Base-by-base conservation (phyloP, 2,113 vertebrate species). In the Myotis davidii region DNA sequence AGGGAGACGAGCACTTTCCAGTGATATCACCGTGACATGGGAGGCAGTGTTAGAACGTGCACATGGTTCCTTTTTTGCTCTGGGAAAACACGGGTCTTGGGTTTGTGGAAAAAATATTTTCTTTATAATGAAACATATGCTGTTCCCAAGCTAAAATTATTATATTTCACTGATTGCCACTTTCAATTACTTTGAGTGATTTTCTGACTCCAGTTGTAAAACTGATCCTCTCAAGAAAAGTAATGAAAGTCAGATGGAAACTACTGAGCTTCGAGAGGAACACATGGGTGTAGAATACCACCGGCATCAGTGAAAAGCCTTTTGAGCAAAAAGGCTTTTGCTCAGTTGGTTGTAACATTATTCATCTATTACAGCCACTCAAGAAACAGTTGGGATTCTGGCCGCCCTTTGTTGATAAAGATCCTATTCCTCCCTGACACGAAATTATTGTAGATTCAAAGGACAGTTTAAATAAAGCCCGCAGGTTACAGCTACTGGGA, bases 121-220 rank as follows among this genome's bases (percentile, higher is more conserved):
- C 52, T 88, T 95, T 92, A 83, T 45, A 90, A 86, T 61, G 72
- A 87, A 94, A 91, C 88, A 86, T 94, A 90, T 91, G 59, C 59
- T 61, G 91, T 78, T 95, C 59, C 83, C 39, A 91, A 90, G 65
- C 82, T 92, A 91, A 97, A 92, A 88, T 84, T 85, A 84, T 90
- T 89, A 69, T 82, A 96, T 94, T 96, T 95, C 94, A 94, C 79
- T 91, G 91, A 96, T 50, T 94, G 85, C 50, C 96, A 88, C 27
- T 84, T 95, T 82, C 0, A 96, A 94, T 97, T 96, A 95, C n/a
- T 70, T 92, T 96, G 93, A 94, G 78, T 92, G 90, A 42, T 91
- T 97, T 97, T 95, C 83, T 91, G 95, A 97, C 87, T 97, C 93
- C 65, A 84, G 48, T 94, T 92, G 59, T 94, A 96, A 96, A 95